Base-by-base conservation (phyloP, 2,888 invertebrate species). In the Ellobium chinense region DNA sequence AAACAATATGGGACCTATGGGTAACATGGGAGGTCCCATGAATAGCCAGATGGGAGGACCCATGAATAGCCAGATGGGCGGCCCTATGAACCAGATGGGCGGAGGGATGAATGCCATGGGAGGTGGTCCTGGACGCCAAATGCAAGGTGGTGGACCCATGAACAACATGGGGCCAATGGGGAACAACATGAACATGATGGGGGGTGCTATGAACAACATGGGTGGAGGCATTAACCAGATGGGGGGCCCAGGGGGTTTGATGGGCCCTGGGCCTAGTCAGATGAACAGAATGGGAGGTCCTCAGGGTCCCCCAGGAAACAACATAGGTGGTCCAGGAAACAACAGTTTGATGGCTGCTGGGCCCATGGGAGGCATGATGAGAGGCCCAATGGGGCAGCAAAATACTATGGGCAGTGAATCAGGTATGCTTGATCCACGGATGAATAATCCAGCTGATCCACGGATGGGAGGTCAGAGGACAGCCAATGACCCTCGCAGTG, bases 61-160 rank as follows among this genome's bases (percentile, higher is more conserved):
- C 24, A 46, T 62, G 65, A 56, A 58, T 31, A 60, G 68, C 56
- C 84, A 83, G 54, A 85, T 84, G 54, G 62, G 82, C 27, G 87
- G 85, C 65, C 86, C 76, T 36, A 70, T 73, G 73, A 82, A 79
- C 39, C 70, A 70, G 12, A 37, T 70, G 56, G 69, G 63, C 21
- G 78, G 69, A 7, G 66, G 58, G 29, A 79, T 75, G 65, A 69
- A 62, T 27, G 62, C 1, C 21, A 27, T 60, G 29, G 46, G 24
- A 14, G 73, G 66, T 46, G 62, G 69, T 5, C 60, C 62, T 29
- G n/a, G 46, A 36, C 9, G 46, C 14, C 31, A 56, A 31, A 39
- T 62, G 46, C 39, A 60, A 62, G 21, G 58, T 21, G 36, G 63
- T 60, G n/a, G 14, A 27, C 54, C 54, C 7, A 37, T 74, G 63